Evolutionary conservation across 2,888 invertebrate species (phyloP).

Genomic region (Balanococcus diminutus): DNA sequence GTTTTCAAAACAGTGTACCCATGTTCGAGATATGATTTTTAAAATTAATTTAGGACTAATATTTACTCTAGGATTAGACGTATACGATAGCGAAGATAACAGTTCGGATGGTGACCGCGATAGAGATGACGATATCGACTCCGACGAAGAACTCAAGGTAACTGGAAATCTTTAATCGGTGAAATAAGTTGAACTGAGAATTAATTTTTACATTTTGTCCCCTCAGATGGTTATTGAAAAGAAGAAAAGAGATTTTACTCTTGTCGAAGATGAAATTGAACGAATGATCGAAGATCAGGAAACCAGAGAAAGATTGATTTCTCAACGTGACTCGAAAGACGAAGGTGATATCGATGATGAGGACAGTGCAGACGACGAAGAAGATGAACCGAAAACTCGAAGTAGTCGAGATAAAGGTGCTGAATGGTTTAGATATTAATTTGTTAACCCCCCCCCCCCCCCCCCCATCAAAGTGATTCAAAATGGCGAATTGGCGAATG

Average conservation of each 20-base stretch:
- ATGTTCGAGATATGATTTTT: neutral
- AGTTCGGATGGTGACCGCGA: conserved; percentile 44
- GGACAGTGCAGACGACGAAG: neutral
- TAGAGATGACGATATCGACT: conserved; percentile 26
- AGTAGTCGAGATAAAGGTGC: conserved; percentile 27
- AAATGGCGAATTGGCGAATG: too few species aligned
- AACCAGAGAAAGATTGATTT: conserved; percentile 34
- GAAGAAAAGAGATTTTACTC: conserved; percentile 44
- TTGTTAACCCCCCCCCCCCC: neutral
- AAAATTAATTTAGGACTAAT: conserved; percentile 36
- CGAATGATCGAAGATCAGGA: conserved; percentile 43
- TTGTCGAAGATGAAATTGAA: conserved; percentile 52
- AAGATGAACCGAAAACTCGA: conserved; percentile 20
- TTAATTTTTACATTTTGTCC: neutral
- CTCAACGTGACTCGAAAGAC: conserved; percentile 27
- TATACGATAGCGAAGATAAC: conserved; percentile 47
- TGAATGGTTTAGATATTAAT: neutral
- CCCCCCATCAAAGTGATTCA: too few species aligned
- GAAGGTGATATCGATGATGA: conserved; percentile 40
- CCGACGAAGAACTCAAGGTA: conserved; percentile 53
- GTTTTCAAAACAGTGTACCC: neutral
- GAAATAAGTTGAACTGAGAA: neutral
- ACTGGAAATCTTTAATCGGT: neutral
- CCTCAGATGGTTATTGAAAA: conserved; percentile 43
- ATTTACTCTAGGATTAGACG: conserved; percentile 47